Evolutionary conservation across 2,113 vertebrate genomes (phyloP).

Genomic region (Heloderma charlesbogerti): DNA sequence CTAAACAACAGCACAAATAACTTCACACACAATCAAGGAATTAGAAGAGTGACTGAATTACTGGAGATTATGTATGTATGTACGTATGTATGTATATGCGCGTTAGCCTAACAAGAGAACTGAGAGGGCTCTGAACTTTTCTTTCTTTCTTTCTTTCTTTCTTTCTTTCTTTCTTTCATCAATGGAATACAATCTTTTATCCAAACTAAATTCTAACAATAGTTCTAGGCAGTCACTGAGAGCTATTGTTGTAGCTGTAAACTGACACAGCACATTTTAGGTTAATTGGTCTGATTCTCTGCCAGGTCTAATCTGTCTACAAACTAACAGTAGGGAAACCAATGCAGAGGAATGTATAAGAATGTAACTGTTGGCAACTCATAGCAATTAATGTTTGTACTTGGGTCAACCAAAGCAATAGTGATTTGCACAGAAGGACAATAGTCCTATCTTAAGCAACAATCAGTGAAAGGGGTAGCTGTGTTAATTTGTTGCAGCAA

Average conservation of each 20-base stretch:
- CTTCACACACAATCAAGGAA: neutral
- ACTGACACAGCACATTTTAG: constrained; percentile 29
- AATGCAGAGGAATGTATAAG: constrained; percentile 27
- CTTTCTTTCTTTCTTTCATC: neutral
- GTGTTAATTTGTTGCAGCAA: neutral
- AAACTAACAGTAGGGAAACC: constrained; percentile 31
- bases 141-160: too few relatives aligned
- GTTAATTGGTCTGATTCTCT: constrained; percentile 17
- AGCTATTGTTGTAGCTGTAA: constrained; percentile 26
- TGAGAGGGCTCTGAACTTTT: neutral
- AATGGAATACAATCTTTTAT: constrained; percentile 16
- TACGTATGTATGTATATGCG: neutral
- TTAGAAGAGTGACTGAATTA: constrained; percentile 34
- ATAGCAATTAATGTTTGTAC: neutral
- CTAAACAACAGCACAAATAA: neutral
- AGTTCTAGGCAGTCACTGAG: rapidly evolving
- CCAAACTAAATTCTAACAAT: constrained; percentile 15
- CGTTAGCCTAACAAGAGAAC: neutral
- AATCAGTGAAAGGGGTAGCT: neutral
- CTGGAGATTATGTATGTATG: too few relatives aligned
- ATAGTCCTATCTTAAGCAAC: neutral
- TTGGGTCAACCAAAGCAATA: constrained; percentile 11
- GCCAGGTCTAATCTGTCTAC: constrained; percentile 34
- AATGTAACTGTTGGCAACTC: constrained; percentile 43
- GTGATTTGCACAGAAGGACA: neutral